Base-by-base conservation (phyloP, 2,113 vertebrate species). In the Mustela nigripes region DNA sequence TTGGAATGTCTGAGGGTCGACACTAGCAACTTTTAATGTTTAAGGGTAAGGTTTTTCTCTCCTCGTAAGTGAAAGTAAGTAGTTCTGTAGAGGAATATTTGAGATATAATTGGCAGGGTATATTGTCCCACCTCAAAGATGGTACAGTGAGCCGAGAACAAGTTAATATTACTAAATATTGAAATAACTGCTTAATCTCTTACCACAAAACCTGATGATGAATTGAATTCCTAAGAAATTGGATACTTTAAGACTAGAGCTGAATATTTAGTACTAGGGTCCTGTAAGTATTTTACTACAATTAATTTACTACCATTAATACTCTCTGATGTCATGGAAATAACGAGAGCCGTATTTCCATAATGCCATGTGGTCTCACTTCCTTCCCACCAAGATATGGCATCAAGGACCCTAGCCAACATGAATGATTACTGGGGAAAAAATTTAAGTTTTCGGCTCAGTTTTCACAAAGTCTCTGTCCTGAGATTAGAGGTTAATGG, bases 121-220 rank as follows among this genome's bases (percentile, higher is more conserved):
- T 69, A 97, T 98, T 96, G 87, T 97, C 84, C 95, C 94, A 91
- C 96, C 83, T 97, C 85, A 45, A 96, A 91, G 91, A 96, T 98
- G 85, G 93, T 67, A 74, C 22, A 93, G 94, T 96, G 69, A 96
- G 94, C 56, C 97, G 92, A 98, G 90, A 98, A 91, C 95, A 96
- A 36, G 56, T 91, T 97, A 97, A 82, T 58, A 92, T 86, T 58
- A 98, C 95, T 98, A 98, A 98, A 97, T 98, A 97, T 86, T 89
- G 94, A 97, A 96, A 97, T 97, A 97, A 96, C 45, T 97, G 84
- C 95, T 97, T 95, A 97, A 96, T 89, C 76, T 98, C 97, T 97
- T 84, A 96, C 85, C 97, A 98, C 94, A 98, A 93, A 98, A 96
- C 91, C 96, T 97, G 33, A 79, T 91, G 96, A 96, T 97, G 71